A percentile compares a stretch with the other conserved stretches of the same genome.
These are phyloP conservation scores for Archaeoteleia sp. DNA, from an alignment of 2,888 invertebrate genomes.

Conservation along the genomic window DNA sequence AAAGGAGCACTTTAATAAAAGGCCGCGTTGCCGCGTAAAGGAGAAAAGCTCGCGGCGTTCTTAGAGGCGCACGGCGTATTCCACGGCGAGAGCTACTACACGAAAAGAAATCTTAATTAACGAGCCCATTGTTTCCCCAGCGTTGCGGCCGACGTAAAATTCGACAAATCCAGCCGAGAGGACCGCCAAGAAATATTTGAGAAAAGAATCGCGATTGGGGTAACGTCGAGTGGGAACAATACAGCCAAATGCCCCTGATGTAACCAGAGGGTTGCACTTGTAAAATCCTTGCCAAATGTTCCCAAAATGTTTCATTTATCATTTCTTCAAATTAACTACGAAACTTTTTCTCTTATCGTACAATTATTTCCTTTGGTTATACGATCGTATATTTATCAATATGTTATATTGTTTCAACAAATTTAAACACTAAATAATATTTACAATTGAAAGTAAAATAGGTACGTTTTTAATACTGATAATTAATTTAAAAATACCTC, in stretches of 20 bases:
- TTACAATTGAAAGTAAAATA: too few relatives aligned
- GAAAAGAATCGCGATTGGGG: constrained; percentile 8
- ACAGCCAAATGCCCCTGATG: constrained; percentile 25
- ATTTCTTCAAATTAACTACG: constrained; percentile 41
- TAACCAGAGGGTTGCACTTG: constrained; percentile 36
- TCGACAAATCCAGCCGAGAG: constrained; percentile 58
- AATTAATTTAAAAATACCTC: too few relatives aligned
- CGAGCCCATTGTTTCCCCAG: constrained; percentile 84
- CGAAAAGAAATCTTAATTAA: constrained; percentile 87
- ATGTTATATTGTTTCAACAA: too few relatives aligned
- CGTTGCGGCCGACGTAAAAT: constrained; percentile 76
- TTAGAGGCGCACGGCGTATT: constrained; percentile 36
- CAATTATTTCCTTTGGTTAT: too few relatives aligned
- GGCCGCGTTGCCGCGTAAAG: constrained; percentile 18
- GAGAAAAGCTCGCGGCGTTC: constrained; percentile 51
- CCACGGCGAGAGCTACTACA: constrained; percentile 43
- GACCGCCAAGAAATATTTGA: constrained; percentile 27
- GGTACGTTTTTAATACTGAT: too few relatives aligned
- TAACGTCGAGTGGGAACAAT: constrained; percentile 23
- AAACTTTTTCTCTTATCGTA: too few relatives aligned
- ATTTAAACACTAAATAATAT: too few relatives aligned
- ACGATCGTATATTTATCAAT: too few relatives aligned
- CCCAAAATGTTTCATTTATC: constrained; percentile 39
- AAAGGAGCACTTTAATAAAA: constrained; percentile 46
- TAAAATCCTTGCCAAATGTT: constrained; percentile 26